Conservation (phyloP, 2,113 vertebrate genomes). For the Limanda limanda region DNA sequence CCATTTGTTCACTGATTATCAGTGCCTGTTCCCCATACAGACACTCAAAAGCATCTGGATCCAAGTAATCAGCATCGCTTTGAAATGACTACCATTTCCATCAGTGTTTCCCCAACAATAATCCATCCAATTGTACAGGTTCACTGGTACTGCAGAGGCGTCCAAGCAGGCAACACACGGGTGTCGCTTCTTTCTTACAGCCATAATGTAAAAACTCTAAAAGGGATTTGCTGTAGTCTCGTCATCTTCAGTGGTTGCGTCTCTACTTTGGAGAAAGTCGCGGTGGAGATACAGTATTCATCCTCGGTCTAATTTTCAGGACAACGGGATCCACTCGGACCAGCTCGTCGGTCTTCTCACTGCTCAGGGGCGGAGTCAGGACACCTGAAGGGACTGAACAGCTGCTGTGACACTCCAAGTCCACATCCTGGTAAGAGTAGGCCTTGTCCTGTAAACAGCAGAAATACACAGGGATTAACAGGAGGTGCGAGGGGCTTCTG, state of each 20-base stretch:
- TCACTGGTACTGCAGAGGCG: conserved; percentile 13
- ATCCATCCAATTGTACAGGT: not conserved
- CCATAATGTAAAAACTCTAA: not conserved
- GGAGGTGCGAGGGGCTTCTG: too few species aligned
- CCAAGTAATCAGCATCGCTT: not conserved
- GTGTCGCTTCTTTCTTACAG: not conserved
- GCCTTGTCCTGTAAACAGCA: conserved; percentile 86
- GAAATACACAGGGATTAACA: not conserved
- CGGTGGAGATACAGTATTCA: conserved; percentile 27
- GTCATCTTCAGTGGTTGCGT: not conserved
- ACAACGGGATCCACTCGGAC: not conserved
- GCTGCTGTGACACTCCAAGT: conserved; percentile 82
- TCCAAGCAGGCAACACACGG: not conserved
- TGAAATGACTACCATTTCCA: not conserved
- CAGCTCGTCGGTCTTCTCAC: conserved; percentile 82
- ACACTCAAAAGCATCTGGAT: conserved; percentile 12
- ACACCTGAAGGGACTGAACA: conserved; percentile 88
- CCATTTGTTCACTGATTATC: conserved; percentile 3
- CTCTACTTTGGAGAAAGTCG: not conserved
- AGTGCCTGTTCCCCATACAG: not conserved
- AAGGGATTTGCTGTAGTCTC: not conserved
- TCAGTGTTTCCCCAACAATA: not conserved
- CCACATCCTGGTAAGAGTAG: conserved; percentile 84
- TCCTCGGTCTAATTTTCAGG: conserved; percentile 53
- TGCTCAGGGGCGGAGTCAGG: conserved; percentile 93